Evolutionary conservation across 2,888 invertebrate species (phyloP).

Genomic region (Ectropis crepuscularia): DNA sequence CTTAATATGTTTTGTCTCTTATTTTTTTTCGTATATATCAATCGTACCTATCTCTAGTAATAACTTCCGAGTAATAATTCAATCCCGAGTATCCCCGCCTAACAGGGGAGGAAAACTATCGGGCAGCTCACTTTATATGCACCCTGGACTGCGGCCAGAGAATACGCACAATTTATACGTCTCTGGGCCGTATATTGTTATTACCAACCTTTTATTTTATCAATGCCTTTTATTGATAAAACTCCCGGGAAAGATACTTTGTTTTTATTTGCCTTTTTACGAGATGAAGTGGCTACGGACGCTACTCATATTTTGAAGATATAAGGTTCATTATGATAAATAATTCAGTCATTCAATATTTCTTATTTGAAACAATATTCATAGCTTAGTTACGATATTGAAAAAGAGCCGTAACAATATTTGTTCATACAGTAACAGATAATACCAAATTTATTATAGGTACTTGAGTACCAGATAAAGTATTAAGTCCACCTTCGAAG

Average conservation of each 20-base stretch:
- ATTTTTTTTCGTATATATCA: no score
- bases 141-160: slow-evolving; percentile 50
- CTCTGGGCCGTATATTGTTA: slow-evolving; percentile 51
- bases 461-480: no score
- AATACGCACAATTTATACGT: slow-evolving; percentile 50
- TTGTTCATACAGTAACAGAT: no score
- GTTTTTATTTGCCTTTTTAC: slow-evolving; percentile 31
- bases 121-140: slow-evolving; percentile 46
- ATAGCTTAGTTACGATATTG: no score
- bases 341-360: neutral
- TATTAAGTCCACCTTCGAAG: no score
- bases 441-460: no score
- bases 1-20: no score
- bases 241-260: slow-evolving; percentile 41
- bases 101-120: slow-evolving; percentile 30
- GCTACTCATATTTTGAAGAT: slow-evolving; percentile 6
- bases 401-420: no score
- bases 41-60: no score
- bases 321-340: neutral
- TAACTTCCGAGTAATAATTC: neutral
- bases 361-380: neutral
- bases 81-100: slow-evolving; percentile 4
- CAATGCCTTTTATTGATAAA: slow-evolving; percentile 54
- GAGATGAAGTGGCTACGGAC: slow-evolving; percentile 26
- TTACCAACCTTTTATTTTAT: slow-evolving; percentile 53